A percentile compares a stretch with the other conserved stretches of the same genome.
phyloP scores from a whole-genome alignment of 2,888 invertebrate genomes.

The Branchellion lobata region DNA sequence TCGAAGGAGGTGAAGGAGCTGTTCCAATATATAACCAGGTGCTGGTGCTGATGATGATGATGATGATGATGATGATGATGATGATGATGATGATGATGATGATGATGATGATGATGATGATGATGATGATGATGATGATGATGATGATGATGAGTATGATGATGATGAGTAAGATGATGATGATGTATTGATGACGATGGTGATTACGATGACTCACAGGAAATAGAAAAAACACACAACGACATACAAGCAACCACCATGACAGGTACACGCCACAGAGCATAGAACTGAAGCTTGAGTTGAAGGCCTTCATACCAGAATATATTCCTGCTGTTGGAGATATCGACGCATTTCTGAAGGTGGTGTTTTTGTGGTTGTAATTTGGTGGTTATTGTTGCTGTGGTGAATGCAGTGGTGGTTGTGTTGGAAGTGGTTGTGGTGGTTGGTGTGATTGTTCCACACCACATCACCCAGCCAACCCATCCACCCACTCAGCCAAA shows the following conservation, averaged over 20 bases:
- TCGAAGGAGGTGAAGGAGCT: constrained; percentile 83
- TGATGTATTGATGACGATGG: no score
- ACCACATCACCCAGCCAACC: no score
- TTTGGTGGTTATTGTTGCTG: no score
- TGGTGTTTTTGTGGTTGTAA: constrained; percentile 64
- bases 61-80: background rate
- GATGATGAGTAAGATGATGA: no score
- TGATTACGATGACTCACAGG: no score
- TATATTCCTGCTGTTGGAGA: constrained; percentile 97
- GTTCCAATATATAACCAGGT: constrained; percentile 88
- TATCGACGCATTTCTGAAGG: constrained; percentile 95
- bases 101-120: background rate
- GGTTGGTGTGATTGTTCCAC: background rate
- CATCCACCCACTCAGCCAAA: no score
- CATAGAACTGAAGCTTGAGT: constrained; percentile 82
- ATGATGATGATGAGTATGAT: no score
- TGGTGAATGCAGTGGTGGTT: no score
- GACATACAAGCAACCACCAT: background rate
- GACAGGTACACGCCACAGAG: constrained; percentile 85
- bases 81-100: background rate
- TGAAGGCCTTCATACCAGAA: constrained; percentile 92
- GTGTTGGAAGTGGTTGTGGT: no score
- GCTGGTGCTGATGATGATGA: background rate
- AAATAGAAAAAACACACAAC: no score
- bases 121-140: background rate